These are phyloP conservation scores for Bombus sibiricus DNA, from an alignment of 1,140 invertebrate genomes.

Conservation along the genomic window DNA sequence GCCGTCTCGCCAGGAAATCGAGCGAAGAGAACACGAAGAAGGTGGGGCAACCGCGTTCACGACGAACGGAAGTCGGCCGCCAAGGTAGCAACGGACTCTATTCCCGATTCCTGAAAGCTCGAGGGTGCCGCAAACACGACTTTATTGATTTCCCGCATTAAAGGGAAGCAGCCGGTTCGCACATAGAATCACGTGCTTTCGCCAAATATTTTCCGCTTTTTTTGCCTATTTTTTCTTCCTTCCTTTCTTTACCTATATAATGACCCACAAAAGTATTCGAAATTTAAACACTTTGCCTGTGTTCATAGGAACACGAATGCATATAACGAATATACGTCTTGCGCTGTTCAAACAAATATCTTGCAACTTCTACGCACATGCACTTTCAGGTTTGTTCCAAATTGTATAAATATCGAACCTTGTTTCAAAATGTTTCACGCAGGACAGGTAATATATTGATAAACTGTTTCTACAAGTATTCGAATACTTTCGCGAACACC, in stretches of 20 bases:
- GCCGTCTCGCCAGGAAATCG: conserved; percentile 48
- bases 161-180: conserved; percentile 74
- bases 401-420: too few species aligned
- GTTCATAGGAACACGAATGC: too few species aligned
- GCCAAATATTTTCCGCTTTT: neutral
- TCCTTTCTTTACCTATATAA: neutral
- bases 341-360: too few species aligned
- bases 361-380: too few species aligned
- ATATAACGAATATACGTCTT: too few species aligned
- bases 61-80: conserved; percentile 61
- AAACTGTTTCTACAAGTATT: neutral
- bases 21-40: conserved; percentile 48
- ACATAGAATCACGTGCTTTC: neutral
- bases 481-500: neutral
- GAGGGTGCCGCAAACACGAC: conserved; percentile 62
- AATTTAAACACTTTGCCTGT: too few species aligned
- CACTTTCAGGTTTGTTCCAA: too few species aligned
- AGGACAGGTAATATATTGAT: too few species aligned
- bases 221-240: too few species aligned
- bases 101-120: conserved; percentile 68
- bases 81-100: conserved; percentile 71
- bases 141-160: conserved; percentile 77
- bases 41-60: conserved; percentile 57
- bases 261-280: too few species aligned
- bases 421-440: too few species aligned